Evolutionary conservation across 1,140 invertebrate genomes (phyloP).

Genomic region (Laupala kohalensis): DNA sequence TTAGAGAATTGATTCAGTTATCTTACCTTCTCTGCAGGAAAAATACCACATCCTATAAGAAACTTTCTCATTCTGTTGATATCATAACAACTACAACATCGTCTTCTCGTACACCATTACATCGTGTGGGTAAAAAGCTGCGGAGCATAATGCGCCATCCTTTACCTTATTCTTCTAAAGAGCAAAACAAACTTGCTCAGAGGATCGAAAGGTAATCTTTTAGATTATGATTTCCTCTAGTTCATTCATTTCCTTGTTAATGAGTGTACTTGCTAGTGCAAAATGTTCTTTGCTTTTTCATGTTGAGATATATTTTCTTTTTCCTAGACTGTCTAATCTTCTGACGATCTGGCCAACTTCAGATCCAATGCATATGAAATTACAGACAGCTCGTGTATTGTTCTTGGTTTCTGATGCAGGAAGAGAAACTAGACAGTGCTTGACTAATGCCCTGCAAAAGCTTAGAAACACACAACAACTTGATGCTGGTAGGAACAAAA

Average conservation of each 20-base stretch:
- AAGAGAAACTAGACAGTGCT: neutral
- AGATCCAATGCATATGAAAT: neutral
- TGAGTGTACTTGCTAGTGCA: too few species aligned
- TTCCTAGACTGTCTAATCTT: neutral
- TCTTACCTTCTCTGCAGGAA: too few species aligned
- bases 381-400: neutral
- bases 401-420: neutral
- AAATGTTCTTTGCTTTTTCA: neutral
- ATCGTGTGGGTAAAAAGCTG: neutral
- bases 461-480: neutral
- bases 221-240: too few species aligned
- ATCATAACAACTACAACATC: neutral
- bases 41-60: neutral
- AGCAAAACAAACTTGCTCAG: neutral
- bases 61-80: neutral
- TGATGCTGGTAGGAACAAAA: neutral
- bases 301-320: neutral
- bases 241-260: too few species aligned
- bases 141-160: neutral
- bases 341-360: neutral
- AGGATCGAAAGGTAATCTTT: neutral
- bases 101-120: neutral
- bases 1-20: too few species aligned
- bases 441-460: neutral
- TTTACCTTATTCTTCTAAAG: neutral